Evolutionary conservation across 2,113 vertebrate species (phyloP), one percentile per base, ranked within the genome.

Genomic region (Tragelaphus scriptus): DNA sequence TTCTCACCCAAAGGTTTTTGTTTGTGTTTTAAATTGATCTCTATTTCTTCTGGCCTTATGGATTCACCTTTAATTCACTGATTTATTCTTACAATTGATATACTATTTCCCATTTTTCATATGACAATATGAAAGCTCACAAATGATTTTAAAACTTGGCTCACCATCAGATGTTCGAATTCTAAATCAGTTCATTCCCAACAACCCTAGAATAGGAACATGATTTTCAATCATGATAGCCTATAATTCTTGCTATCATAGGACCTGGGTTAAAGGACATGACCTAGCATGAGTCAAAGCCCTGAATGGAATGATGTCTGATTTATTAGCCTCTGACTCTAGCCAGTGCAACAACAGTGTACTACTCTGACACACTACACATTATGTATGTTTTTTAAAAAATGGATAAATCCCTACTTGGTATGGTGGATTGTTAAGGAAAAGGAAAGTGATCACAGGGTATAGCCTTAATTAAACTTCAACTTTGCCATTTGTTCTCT

Each of bases 381-480:
- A 44, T 97, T 97, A 96, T 97, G 97, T 96, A 97, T 96, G 86
- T 96, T 98, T 94, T 97, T 96, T 88, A 77, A 97, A 98, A 98
- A 98, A 97, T 86, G 77, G 96, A 95, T 98, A 98, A 98, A 98
- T 98, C 96, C 95, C 97, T 97, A 96, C 98, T 98, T 98, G 97
- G 96, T 97, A 85, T 97, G 98, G 98, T 95, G 98, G 97, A 98
- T 98, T 99, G 98, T 98, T 98, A 98, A 98, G 93, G 96, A 98
- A 97, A 98, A 90, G 98, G 98, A 98, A 98, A 98, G 92, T 93
- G 96, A 98, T 95, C 87, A 88, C 96, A 98, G 68, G 87, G 63
- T 97, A 98, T 53, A 98, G 84, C 89, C 95, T 98, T 98, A 98
- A 98, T 99, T 99, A 98, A 99, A 98, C 98, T 95, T 98, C 95